phyloP scores from a whole-genome alignment of 2,888 invertebrate genomes.

The Polydrusus pterygomalis region DNA sequence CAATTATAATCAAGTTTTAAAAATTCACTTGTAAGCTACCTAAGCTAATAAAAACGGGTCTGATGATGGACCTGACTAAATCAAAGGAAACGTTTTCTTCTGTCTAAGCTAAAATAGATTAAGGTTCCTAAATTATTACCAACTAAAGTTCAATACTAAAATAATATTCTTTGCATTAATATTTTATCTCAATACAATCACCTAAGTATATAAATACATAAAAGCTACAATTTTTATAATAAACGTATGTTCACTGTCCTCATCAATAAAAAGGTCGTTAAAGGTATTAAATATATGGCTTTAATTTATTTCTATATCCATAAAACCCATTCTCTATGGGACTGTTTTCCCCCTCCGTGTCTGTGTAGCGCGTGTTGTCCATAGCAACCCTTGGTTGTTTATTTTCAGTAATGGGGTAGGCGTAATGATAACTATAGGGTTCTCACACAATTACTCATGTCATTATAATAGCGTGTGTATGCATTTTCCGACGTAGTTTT shows the following conservation, averaged over 20 bases:
- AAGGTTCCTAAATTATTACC: too few relatives aligned
- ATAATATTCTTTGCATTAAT: too few relatives aligned
- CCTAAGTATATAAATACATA: too few relatives aligned
- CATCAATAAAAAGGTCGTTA: not conserved
- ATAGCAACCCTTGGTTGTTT: slow-evolving; percentile 37
- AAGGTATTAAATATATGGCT: not conserved
- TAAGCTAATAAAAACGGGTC: too few relatives aligned
- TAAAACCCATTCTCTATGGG: not conserved
- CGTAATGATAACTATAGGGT: not conserved
- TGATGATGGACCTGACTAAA: too few relatives aligned
- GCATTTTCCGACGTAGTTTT: not conserved
- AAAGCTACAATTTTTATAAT: too few relatives aligned
- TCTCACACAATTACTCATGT: not conserved
- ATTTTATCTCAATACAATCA: not conserved
- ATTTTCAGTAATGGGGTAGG: slow-evolving; percentile 25
- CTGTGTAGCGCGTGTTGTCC: slow-evolving; percentile 5
- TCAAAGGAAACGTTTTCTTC: too few relatives aligned
- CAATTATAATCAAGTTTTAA: too few relatives aligned
- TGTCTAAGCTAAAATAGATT: too few relatives aligned
- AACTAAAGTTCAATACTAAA: too few relatives aligned
- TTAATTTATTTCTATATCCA: not conserved
- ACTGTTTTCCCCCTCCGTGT: not conserved
- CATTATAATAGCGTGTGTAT: not conserved
- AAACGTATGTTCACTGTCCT: not conserved
- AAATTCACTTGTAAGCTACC: too few relatives aligned